Base-by-base conservation (phyloP, 2,113 vertebrate genomes). In the Melanostigma gelatinosum region DNA sequence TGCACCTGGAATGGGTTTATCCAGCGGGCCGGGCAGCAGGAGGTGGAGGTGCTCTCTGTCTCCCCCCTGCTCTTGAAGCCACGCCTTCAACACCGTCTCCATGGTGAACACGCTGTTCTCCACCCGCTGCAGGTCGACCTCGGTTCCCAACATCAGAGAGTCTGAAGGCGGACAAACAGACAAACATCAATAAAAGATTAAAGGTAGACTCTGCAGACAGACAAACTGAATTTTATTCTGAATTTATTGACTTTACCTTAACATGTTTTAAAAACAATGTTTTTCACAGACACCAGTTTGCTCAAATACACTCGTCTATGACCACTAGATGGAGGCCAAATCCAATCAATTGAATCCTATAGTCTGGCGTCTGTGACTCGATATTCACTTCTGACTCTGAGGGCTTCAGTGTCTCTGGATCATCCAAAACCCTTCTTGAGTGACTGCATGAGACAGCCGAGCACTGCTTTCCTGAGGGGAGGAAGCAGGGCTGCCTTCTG, bases 31-130 rank as follows among this genome's bases (percentile, higher is more conserved):
- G 36, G 97, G 95, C 84, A 99, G 93, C 80, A 98, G 89, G 66
- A 99, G 96, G 66, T 97, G 97, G 67, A 99, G 91, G 27, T 98
- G 96, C 83, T 99, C 98, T 76, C 85, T 93, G 83, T 98, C 96
- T 3, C 95, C 96, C 27, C 94, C 90, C 6, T 90, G 95, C 71
- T 96, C 96, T 1, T 97, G 97, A 13, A 99, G 95, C 98, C 98
- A 99, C 0, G 91, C 88, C 91, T 99, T 99, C 75, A 99, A 95
- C 79, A 96, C 89, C 44, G 79, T 95, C 88, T 99, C 98, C 88
- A 99, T 75, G 84, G 96, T 95, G 46, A 97, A 75, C 48, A 94
- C 91, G 5, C 94, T 96, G 71, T 96, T 96, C 78, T 96, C 96
- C 79, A 97, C 72, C 8, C 75, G 92, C 89, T 96, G 96, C 78